Conservation (phyloP, 2,888 invertebrate genomes). For the Didymodactylos carnosus region DNA sequence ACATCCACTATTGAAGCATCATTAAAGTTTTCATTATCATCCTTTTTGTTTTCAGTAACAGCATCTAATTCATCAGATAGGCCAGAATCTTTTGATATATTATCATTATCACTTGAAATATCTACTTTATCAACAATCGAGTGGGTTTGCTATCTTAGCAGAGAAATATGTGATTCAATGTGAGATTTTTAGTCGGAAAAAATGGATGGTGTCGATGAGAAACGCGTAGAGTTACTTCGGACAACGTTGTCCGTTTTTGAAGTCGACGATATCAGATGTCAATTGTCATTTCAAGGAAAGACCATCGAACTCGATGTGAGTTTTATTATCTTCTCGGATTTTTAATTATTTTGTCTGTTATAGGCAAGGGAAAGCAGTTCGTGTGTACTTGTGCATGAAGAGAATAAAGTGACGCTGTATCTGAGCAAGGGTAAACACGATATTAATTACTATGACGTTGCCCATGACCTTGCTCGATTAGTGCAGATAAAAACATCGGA, state of each 20-base stretch:
- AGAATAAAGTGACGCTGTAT: neutral
- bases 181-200: neutral
- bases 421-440: neutral
- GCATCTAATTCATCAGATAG: no score
- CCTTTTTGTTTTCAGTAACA: no score
- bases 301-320: neutral
- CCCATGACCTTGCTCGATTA: neutral
- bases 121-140: no score
- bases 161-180: no score
- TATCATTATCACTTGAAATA: no score
- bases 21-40: no score
- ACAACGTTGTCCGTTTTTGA: neutral
- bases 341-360: no score
- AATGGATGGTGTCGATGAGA: neutral
- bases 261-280: neutral
- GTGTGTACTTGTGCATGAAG: neutral
- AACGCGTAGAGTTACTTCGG: neutral
- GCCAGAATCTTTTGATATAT: no score
- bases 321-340: no score
- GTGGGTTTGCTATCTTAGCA: no score
- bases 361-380: neutral
- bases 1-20: no score
- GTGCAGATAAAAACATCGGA: neutral
- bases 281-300: neutral
- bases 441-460: neutral